Conservation (phyloP, 2,113 vertebrate species). For the Choloepus hoffmanni region DNA sequence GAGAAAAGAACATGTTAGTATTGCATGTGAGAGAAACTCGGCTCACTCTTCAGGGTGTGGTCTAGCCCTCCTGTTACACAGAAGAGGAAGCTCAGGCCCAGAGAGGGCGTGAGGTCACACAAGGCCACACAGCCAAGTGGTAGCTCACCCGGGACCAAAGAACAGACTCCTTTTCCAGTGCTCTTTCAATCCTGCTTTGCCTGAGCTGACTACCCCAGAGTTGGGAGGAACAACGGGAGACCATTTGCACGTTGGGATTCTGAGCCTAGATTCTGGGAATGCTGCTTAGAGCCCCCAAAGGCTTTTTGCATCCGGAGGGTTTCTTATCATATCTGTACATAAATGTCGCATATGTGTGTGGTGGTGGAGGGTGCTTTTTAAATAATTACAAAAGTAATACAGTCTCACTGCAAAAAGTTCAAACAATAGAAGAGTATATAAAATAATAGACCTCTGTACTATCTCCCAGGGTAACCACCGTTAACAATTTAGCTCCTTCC, state of each 20-base stretch:
- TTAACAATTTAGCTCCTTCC: background rate
- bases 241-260: background rate
- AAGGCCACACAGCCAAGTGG: background rate
- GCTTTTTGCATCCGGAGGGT: background rate
- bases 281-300: background rate
- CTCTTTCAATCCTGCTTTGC: background rate
- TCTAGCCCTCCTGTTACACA: background rate
- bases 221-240: background rate
- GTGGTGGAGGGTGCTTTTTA: background rate
- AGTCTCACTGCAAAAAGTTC: background rate
- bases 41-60: background rate
- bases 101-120: background rate
- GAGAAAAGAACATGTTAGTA: background rate
- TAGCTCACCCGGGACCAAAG: background rate
- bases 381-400: background rate
- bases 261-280: constrained; percentile 40
- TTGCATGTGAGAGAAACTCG: background rate
- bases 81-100: background rate
- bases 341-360: background rate
- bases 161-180: background rate
- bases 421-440: background rate
- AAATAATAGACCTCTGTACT: background rate
- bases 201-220: background rate
- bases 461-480: background rate
- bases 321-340: background rate